These are phyloP conservation scores for Pristionchus maxplancki DNA, from an alignment of 2,888 invertebrate genomes.

Conservation along the genomic window DNA sequence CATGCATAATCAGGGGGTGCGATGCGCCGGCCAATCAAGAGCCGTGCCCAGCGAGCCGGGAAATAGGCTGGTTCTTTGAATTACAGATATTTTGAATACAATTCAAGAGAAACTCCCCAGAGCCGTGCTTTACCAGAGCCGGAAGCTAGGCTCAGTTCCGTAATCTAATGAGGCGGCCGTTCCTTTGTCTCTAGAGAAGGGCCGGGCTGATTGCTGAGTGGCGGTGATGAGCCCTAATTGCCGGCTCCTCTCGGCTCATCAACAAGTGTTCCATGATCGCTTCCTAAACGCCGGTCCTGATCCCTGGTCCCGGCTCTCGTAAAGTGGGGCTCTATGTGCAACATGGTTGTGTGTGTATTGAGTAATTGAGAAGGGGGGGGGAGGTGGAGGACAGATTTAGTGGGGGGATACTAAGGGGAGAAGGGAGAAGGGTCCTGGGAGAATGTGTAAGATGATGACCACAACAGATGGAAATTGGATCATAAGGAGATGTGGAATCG, in stretches of 20 bases:
- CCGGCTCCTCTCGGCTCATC: neutral
- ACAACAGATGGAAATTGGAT: constrained; percentile 40
- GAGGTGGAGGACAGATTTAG: constrained; percentile 17
- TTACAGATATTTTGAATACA: too few relatives aligned
- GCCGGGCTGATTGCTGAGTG: neutral
- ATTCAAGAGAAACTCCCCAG: neutral
- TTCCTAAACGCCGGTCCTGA: neutral
- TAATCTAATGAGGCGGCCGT: neutral
- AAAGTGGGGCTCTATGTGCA: neutral
- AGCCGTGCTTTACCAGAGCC: neutral
- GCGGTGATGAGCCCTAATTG: neutral
- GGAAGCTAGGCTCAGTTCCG: too few relatives aligned
- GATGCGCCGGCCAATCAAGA: neutral
- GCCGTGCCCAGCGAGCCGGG: neutral
- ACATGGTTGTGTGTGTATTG: constrained; percentile 39
- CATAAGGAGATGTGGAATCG: neutral
- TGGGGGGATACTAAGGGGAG: neutral
- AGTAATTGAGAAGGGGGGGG: constrained; percentile 11
- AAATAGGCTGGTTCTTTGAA: neutral
- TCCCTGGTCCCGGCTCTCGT: neutral
- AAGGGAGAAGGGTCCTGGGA: constrained; percentile 26
- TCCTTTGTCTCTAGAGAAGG: neutral
- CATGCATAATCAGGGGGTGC: constrained; percentile 22
- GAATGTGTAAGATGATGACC: constrained; percentile 11
- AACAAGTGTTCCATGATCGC: neutral